Evolutionary conservation across 1,140 invertebrate genomes (phyloP).

Genomic region (Drosophila kanapiae): DNA sequence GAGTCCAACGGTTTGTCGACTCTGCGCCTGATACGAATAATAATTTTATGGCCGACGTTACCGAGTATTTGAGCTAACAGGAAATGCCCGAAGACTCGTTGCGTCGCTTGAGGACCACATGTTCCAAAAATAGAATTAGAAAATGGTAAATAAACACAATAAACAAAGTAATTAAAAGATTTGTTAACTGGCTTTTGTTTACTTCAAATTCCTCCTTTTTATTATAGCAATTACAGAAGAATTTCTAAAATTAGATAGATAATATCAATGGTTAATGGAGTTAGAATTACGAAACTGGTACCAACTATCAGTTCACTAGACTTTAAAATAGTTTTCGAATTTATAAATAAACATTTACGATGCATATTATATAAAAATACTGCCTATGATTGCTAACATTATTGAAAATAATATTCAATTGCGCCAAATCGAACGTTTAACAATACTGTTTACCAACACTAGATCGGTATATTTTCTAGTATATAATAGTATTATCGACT

Average conservation of each 20-base stretch:
- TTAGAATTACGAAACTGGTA: background rate
- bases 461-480: background rate
- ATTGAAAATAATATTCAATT: background rate
- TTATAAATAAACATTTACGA: no score
- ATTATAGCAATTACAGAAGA: background rate
- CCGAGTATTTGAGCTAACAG: constrained; percentile 43
- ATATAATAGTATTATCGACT: background rate
- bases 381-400: no score
- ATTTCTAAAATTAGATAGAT: background rate
- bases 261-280: background rate
- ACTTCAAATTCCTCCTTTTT: background rate
- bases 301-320: no score
- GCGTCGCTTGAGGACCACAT: background rate
- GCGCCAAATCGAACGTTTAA: background rate
- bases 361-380: no score
- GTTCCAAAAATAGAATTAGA: constrained; percentile 27
- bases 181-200: background rate
- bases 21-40: constrained; percentile 50
- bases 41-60: constrained; percentile 45
- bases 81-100: constrained; percentile 46
- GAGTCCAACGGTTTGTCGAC: constrained; percentile 46
- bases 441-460: constrained; percentile 1
- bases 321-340: no score
- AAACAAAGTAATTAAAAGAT: background rate
- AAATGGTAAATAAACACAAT: constrained; percentile 9